Evolutionary conservation across 37 sponge, comb jelly and placozoan genomes (phyloP), one percentile per base, ranked within the genome.

Genomic region (Ephydatia muelleri): DNA sequence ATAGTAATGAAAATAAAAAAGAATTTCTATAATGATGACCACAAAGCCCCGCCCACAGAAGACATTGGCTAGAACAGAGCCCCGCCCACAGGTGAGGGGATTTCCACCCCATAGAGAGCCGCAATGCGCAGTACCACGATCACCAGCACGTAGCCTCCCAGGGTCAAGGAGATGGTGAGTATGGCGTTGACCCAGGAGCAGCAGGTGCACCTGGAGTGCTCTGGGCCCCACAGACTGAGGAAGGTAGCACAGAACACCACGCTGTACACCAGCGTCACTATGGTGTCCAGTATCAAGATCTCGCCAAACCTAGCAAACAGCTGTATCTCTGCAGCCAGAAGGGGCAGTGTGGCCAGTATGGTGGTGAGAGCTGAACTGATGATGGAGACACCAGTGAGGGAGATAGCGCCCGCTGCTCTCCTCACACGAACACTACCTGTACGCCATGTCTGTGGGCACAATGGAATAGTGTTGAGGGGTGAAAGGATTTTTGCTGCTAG

Each of bases 291-390:
- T 34, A 93, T 73, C 5, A 95, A 83, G 70, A 95, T 95, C 67
- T 88, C 67, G 34, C 96, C 96, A 72, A 95, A 95, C 2, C 88
- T 34, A 6, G 86, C 86, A 76, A 95, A 88, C 78, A 90, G 79
- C 67, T 90, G 91, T 22, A 94, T 85, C 66, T 78, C 49, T 27
- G 93, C 80, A 38, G 76, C 74, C 34, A 89, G 91, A 22, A 95
- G 89, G 26, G 96, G 94, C 25, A 90, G 37, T 16, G 89, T 86
- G 69, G 96, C 96, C 3, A 91, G 71, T 27, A 95, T 72, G 72
- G 96, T 95, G 3, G 96, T 95, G 26, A 90, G 35, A 64, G 96
- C 93, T 23, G 93, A 93, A 57, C 96, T 92, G 87, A 95, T 35
- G 73, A 95, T 92, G 64, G 96, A 93, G 22, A 88, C 84, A 22